Conservation (phyloP, 2,888 invertebrate genomes). For the Gryllus longicercus region DNA sequence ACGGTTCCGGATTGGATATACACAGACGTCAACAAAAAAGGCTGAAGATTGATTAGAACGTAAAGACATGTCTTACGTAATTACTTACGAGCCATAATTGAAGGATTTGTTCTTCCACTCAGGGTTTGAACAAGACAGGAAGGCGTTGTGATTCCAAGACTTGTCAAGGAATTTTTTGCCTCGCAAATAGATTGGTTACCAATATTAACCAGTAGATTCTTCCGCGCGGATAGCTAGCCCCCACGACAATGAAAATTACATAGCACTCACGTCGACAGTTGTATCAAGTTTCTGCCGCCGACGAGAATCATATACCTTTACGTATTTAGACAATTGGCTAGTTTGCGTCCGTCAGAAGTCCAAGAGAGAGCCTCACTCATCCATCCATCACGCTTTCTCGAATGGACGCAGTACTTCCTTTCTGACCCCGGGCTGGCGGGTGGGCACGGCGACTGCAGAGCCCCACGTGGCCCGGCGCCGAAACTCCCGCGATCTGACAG, state of each 20-base stretch:
- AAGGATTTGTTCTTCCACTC: too few species aligned
- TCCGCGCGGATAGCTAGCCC: neutral
- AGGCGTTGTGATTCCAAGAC: neutral
- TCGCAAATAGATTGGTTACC: neutral
- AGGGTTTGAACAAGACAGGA: too few species aligned
- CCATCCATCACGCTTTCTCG: neutral
- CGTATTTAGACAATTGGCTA: conserved; percentile 17
- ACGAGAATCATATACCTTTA: neutral
- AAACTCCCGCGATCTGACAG: conserved; percentile 1
- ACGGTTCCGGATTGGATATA: too few species aligned
- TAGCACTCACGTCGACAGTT: neutral
- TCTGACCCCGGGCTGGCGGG: neutral
- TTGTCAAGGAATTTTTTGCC: neutral
- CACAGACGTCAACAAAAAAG: too few species aligned
- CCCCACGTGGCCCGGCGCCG: neutral
- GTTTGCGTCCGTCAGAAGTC: neutral
- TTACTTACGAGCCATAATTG: too few species aligned
- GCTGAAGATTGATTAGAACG: too few species aligned
- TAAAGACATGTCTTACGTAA: too few species aligned
- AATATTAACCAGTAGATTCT: neutral
- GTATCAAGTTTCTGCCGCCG: neutral
- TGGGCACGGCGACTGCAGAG: neutral
- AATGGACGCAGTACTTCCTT: neutral
- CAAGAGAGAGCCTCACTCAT: neutral
- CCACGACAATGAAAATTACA: neutral